Conservation (phyloP, 1,140 invertebrate genomes). For the Danaus melanippus region DNA sequence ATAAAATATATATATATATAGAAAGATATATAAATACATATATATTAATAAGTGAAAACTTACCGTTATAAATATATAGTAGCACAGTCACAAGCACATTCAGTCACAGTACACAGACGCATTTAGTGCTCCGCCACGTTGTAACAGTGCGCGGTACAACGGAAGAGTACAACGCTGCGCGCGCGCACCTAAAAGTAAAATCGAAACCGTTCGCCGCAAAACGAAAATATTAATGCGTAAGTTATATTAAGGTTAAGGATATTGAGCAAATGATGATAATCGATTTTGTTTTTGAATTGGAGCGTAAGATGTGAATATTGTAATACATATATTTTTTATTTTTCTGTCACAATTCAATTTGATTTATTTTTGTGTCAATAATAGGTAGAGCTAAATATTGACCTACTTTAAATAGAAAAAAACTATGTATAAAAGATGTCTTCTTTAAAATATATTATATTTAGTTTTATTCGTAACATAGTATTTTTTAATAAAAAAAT, state of each 20-base stretch:
- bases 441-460: too few species aligned
- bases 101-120: slow-evolving; percentile 53
- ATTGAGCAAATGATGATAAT: slow-evolving; percentile 41
- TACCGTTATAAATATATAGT: slow-evolving; percentile 26
- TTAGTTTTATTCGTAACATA: too few species aligned
- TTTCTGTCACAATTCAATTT: too few species aligned
- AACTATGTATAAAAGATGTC: too few species aligned
- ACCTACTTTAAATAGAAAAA: too few species aligned
- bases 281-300: slow-evolving; percentile 30
- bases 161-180: slow-evolving; percentile 51
- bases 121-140: slow-evolving; percentile 60
- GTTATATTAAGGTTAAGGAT: slow-evolving; percentile 62
- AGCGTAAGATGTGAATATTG: slow-evolving; percentile 21
- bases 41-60: slow-evolving; percentile 28
- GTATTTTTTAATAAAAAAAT: too few species aligned
- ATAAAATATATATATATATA: too few species aligned
- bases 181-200: slow-evolving; percentile 54
- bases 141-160: slow-evolving; percentile 52
- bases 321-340: too few species aligned
- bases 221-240: slow-evolving; percentile 43
- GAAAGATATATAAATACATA: slow-evolving; percentile 9
- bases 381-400: too few species aligned
- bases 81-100: slow-evolving; percentile 51
- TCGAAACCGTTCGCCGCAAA: slow-evolving; percentile 41
- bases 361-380: too few species aligned